Conservation (phyloP, 1,140 invertebrate species). For the Leguminivora glycinivorella region DNA sequence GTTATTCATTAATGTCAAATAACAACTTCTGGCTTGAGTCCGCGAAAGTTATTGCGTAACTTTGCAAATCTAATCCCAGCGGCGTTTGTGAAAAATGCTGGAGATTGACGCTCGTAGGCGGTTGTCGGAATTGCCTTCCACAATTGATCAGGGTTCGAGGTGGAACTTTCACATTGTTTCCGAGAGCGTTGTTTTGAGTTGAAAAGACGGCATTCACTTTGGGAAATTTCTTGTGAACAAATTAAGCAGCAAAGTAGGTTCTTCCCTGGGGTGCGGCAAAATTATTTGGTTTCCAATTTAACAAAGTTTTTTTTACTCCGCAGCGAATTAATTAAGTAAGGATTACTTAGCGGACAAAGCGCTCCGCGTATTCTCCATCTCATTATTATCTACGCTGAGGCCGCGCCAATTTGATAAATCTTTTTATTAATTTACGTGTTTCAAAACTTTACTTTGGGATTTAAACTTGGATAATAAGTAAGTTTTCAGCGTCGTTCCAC, state of each 20-base stretch:
- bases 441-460: slow-evolving; percentile 1
- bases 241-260: slow-evolving; percentile 41
- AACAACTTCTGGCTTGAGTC: background rate
- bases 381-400: slow-evolving; percentile 35
- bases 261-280: slow-evolving; percentile 34
- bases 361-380: slow-evolving; percentile 39
- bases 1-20: background rate
- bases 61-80: slow-evolving; percentile 14
- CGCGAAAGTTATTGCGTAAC: slow-evolving; percentile 20
- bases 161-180: slow-evolving; percentile 38
- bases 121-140: slow-evolving; percentile 6
- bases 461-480: background rate
- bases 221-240: slow-evolving; percentile 45
- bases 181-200: slow-evolving; percentile 31
- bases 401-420: background rate
- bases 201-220: slow-evolving; percentile 41
- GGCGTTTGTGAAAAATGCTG: slow-evolving; percentile 17
- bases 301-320: slow-evolving; percentile 45
- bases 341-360: slow-evolving; percentile 46
- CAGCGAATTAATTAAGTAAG: slow-evolving; percentile 48
- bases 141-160: slow-evolving; percentile 25
- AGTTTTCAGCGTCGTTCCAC: too few species aligned
- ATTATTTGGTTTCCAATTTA: slow-evolving; percentile 47
- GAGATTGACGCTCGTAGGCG: slow-evolving; percentile 18
- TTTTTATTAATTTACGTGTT: slow-evolving; percentile 19